Base-by-base conservation (phyloP, 1,140 invertebrate species). In the Asbolus verrucosus region DNA sequence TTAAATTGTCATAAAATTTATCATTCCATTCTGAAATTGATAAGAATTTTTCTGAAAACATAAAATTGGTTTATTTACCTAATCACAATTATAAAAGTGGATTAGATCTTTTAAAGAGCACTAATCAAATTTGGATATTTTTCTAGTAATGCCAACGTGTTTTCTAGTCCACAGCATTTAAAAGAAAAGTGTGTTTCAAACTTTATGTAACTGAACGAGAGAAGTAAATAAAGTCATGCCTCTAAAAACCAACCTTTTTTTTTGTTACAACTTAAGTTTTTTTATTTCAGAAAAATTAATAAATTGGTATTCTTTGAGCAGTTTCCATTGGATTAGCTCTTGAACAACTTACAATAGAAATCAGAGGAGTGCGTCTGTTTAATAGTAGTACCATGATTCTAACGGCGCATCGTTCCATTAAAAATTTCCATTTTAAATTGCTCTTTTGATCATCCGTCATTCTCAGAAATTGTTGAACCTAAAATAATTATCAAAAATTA, bases 391-490 rank as follows among this genome's bases (percentile, higher is more conserved):
- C 75, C 0, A 85, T 72, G 27, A 87, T 62, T 30, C 82, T 80
- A 0, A 81, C 75, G 24, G 81, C 81, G 66, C 84, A 85, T 41
- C 84, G 78, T 61, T 85, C 82, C 36, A 87, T 62, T 5, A 87
- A 75, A 62, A 82, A 85, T 16, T 82, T 80, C 85, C 85, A 87
- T 74, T 87, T 87, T 0, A 86, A 70, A 11, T 76, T 38, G 2
- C 77, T 76, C 69, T 82, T 84, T 66, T 78, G 62, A 16, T 81
- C 75, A 6, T 77, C 68, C 14, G 78, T 74, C 79, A 83, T 78
- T n/a, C 63, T 62, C 6, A 78, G 43, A 75, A 84, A 84, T 18
- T 81, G 72, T 15, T 78, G 66, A 30, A 79, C 71, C 81, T 82
- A 59, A 67, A 76, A 76, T n/a, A n/a, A n/a, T n/a, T n/a, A n/a